A percentile compares a stretch with the other conserved stretches of the same genome.
Conservation (phyloP, 1,140 invertebrate genomes). For the Campodea augens region DNA sequence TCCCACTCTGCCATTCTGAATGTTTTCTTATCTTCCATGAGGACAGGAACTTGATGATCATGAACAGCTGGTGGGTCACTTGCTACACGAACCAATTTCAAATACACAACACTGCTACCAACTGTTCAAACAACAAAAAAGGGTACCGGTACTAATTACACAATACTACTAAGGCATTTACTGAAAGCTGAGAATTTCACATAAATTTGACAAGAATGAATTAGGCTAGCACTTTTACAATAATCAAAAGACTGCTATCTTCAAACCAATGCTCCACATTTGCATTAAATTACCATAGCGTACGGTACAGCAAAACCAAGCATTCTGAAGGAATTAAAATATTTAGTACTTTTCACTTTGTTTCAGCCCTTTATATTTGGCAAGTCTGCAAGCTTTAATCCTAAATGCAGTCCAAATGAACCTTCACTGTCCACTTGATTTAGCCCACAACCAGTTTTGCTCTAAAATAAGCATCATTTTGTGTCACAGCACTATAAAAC, state of each 20-base stretch:
- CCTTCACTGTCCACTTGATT: no score
- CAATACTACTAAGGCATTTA: neutral
- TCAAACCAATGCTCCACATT: neutral
- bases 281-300: neutral
- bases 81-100: constrained; percentile 55
- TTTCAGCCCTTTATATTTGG: no score
- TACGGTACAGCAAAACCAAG: no score
- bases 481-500: no score
- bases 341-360: no score
- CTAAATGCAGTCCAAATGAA: no score
- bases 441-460: no score
- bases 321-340: no score
- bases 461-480: no score
- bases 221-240: neutral
- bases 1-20: constrained; percentile 60
- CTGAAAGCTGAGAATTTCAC: neutral
- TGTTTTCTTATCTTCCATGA: constrained; percentile 37
- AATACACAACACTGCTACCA: constrained; percentile 54
- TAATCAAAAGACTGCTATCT: neutral
- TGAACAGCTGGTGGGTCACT: constrained; percentile 60
- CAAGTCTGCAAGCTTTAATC: no score
- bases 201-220: neutral
- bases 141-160: neutral
- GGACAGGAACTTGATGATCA: constrained; percentile 80
- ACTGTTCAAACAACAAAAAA: constrained; percentile 35